Evolutionary conservation across 2,113 vertebrate species (phyloP).

Genomic region (Ginglymostoma cirratum): DNA sequence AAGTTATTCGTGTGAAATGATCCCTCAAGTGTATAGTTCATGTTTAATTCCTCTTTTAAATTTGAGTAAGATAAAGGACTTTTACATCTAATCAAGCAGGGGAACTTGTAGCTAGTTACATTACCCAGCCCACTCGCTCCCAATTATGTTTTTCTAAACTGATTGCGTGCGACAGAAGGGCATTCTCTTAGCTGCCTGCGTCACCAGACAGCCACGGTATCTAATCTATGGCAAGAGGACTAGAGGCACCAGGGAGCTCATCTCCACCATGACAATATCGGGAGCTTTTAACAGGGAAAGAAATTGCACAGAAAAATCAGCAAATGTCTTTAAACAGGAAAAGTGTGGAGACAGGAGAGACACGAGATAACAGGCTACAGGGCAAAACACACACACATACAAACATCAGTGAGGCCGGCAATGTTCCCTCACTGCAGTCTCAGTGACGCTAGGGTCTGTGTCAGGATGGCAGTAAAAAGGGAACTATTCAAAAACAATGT

Average conservation of each 20-base stretch:
- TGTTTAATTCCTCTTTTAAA: neutral
- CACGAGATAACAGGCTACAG: constrained; percentile 76
- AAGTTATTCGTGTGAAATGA: neutral
- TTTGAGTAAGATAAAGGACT: neutral
- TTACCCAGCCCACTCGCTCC: constrained; percentile 37
- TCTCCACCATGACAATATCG: constrained; percentile 45
- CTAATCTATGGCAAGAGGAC: constrained; percentile 54
- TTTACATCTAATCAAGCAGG: constrained; percentile 20
- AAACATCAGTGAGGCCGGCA: constrained; percentile 44
- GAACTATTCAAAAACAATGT: constrained; percentile 20
- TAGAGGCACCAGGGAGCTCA: constrained; percentile 42
- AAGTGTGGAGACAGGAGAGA: constrained; percentile 81
- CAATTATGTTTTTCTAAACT: constrained; percentile 43
- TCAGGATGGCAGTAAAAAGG: neutral
- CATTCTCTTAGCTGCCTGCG: constrained; percentile 43
- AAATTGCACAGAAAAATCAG: constrained; percentile 68
- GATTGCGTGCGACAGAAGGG: constrained; percentile 42
- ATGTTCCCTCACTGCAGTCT: neutral
- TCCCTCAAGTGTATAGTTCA: neutral
- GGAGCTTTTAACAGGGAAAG: constrained; percentile 47
- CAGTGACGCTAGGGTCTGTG: constrained; percentile 16
- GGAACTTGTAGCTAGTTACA: constrained; percentile 39
- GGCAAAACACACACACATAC: constrained; percentile 77
- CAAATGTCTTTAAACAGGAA: constrained; percentile 96
- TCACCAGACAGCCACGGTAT: constrained; percentile 51